Conservation (phyloP, 35 echinoderm and acorn worm species). For the Hemicentrotus pulcherrimus region DNA sequence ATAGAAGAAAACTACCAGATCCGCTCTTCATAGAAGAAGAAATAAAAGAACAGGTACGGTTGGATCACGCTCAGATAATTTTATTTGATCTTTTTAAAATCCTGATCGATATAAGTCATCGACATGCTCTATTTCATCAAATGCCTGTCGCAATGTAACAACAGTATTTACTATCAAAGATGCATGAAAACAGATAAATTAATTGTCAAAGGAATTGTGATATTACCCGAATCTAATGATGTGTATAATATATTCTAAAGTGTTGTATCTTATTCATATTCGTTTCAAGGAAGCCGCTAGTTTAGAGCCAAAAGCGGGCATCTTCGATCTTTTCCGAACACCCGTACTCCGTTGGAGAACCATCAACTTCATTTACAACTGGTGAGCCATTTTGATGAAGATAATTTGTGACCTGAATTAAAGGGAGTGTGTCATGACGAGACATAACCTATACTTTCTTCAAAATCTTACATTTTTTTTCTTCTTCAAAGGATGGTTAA, state of each 20-base stretch:
- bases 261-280: neutral
- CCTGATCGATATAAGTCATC: no score
- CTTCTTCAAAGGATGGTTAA: constrained; percentile 50
- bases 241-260: neutral
- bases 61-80: neutral
- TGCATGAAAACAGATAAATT: no score
- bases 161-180: no score
- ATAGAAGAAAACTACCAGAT: constrained; percentile 68
- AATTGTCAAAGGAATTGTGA: no score
- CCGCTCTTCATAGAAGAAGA: constrained; percentile 31
- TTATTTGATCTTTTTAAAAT: no score
- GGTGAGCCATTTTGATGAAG: neutral
- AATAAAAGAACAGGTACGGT: constrained; percentile 48
- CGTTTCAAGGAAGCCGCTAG: neutral
- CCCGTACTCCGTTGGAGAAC: neutral
- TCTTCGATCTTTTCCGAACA: constrained; percentile 32
- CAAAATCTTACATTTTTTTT: no score
- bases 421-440: no score
- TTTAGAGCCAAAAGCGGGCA: neutral
- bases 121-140: no score
- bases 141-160: no score
- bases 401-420: no score
- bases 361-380: constrained; percentile 19
- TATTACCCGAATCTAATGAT: no score
- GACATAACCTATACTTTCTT: no score